Evolutionary conservation across 2,888 invertebrate genomes (phyloP).

Genomic region (Drosophila meridiana): DNA sequence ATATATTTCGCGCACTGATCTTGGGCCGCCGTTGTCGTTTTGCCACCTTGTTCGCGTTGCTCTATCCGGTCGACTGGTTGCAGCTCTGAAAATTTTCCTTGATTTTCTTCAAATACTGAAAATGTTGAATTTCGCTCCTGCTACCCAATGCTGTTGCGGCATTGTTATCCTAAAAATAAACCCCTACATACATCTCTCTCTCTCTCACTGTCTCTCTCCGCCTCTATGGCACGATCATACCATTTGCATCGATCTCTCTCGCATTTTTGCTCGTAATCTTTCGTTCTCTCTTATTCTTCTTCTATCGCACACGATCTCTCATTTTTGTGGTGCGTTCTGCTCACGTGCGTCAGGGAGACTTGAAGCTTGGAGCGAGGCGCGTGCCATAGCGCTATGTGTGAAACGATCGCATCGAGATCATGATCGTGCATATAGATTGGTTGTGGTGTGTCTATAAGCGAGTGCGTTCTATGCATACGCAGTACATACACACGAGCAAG

Average conservation of each 20-base stretch:
- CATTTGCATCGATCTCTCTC: slow-evolving; percentile 21
- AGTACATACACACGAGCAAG: slow-evolving; percentile 10
- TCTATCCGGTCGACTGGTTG: slow-evolving; percentile 73
- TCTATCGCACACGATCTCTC: slow-evolving; percentile 13
- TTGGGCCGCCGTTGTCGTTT: slow-evolving; percentile 49
- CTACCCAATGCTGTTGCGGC: slow-evolving; percentile 57
- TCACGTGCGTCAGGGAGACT: slow-evolving; percentile 59
- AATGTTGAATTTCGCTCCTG: slow-evolving; percentile 56
- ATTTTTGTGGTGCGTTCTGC: slow-evolving; percentile 36
- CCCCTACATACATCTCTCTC: slow-evolving; percentile 18
- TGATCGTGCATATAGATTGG: slow-evolving; percentile 48
- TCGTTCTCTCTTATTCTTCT: slow-evolving; percentile 12
- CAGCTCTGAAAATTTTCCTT: slow-evolving; percentile 59
- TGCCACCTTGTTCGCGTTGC: slow-evolving; percentile 70
- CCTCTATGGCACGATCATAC: slow-evolving; percentile 12
- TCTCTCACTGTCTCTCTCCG: neutral
- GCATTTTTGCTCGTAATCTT: slow-evolving; percentile 3
- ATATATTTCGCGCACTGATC: slow-evolving; percentile 66
- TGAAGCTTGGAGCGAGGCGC: slow-evolving; percentile 56
- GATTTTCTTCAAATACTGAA: slow-evolving; percentile 61
- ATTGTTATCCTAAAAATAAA: slow-evolving; percentile 79
- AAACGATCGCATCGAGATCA: slow-evolving; percentile 60
- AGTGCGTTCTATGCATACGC: slow-evolving; percentile 24
- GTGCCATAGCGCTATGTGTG: slow-evolving; percentile 66
- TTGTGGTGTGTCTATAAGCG: slow-evolving; percentile 53